Evolutionary conservation across 2,797 vertebrate genomes (phyloP), one percentile per base, ranked within the genome.

Genomic region (Sebastes minor): DNA sequence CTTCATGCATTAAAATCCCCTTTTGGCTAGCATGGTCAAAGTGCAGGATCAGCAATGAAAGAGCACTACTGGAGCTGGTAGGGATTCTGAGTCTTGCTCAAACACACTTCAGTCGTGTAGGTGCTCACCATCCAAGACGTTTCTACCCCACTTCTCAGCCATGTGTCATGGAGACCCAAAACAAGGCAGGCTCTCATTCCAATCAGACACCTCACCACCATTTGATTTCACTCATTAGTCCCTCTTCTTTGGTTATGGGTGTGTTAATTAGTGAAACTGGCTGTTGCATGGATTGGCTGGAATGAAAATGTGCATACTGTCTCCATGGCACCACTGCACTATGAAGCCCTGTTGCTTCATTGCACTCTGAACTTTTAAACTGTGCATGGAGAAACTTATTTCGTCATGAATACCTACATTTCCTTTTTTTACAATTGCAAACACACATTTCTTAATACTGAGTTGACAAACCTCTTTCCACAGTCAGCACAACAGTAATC

Each of bases 211-310:
- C 35, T 83, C 42, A 18, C 62, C 33, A 25, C 46, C 52, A 74
- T 62, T 8, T 72, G 74, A 74, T 83, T 63, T 73, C 27, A 38
- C 32, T 72, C 13, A 75, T 81, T 67, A 63, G 38, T 28, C 11
- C 14, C 4, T 76, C n/a, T 22, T 74, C 5, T 78, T 42, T 60
- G 23, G 57, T 22, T 38, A 56, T 13, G 11, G 20, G 38, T 30
- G 25, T 23, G 42, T 46, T 80, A 67, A 79, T 75, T 55, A 57
- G n/a, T 22, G 5, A 59, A 49, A 65, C n/a, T 18, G 28, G 16
- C 16, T 64, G 57, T 32, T 61, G 81, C 53, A 71, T 25, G 23
- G n/a, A 64, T 22, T 46, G 63, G 42, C 59, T 72, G 20, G 18
- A 80, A 67, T 64, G 16, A 61, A 73, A 55, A 71, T 13, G 10